These are phyloP conservation scores for Macrotrachela quadricornifera DNA, from an alignment of 1,140 invertebrate species.

Conservation along the genomic window DNA sequence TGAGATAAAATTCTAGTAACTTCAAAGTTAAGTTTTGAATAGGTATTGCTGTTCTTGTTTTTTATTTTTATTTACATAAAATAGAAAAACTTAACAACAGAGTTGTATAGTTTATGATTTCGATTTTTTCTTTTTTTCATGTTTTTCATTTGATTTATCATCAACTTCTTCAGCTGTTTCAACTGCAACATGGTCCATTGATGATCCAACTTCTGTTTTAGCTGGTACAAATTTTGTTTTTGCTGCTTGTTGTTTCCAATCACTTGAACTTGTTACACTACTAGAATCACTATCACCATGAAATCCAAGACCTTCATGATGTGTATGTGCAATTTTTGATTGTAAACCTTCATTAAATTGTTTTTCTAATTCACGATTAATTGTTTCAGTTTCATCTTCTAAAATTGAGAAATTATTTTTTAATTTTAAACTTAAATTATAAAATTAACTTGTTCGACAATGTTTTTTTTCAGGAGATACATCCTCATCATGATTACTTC, in stretches of 20 bases:
- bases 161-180: too few species aligned
- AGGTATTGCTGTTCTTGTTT: too few species aligned
- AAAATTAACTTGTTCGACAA: neutral
- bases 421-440: neutral
- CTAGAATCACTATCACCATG: constrained; percentile 12
- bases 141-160: neutral
- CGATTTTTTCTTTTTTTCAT: neutral
- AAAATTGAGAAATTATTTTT: neutral
- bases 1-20: too few species aligned
- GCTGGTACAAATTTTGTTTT: too few species aligned
- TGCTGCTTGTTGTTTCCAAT: too few species aligned
- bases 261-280: too few species aligned
- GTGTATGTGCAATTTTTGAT: constrained; percentile 15
- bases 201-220: too few species aligned
- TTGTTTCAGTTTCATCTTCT: constrained; percentile 14
- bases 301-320: constrained; percentile 21
- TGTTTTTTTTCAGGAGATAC: constrained; percentile 1
- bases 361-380: constrained; percentile 17
- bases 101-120: neutral
- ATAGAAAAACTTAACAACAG: neutral
- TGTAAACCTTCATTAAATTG: constrained; percentile 21
- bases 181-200: too few species aligned
- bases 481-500: neutral
- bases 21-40: too few species aligned
- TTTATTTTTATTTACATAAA: too few species aligned